Percentiles rank a stretch among this genome's conserved stretches.
Conservation (phyloP, 2,113 vertebrate genomes). For the Electrona antarctica region DNA sequence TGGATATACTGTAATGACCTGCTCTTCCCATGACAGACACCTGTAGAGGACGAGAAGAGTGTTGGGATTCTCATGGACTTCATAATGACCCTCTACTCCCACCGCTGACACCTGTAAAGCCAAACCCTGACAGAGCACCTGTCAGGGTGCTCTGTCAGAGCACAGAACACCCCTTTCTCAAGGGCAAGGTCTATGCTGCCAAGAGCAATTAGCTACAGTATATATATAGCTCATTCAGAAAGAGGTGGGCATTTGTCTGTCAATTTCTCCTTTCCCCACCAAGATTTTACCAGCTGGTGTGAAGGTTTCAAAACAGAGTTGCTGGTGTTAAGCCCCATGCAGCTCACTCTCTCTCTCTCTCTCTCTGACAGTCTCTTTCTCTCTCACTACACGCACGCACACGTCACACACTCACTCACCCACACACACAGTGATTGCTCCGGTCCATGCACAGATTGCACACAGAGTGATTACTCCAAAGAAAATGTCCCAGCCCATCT, state of each 20-base stretch:
- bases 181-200: constrained; percentile 16
- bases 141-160: constrained; percentile 10
- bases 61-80: constrained; percentile 7
- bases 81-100: constrained; percentile 28
- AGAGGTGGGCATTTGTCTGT: background rate
- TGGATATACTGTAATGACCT: background rate
- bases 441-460: too few species aligned
- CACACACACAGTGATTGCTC: too few species aligned
- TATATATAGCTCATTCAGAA: background rate
- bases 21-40: background rate
- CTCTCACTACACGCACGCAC: too few species aligned
- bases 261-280: background rate
- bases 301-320: too few species aligned
- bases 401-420: too few species aligned
- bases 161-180: constrained; percentile 41
- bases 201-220: background rate
- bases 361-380: too few species aligned
- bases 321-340: too few species aligned
- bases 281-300: background rate
- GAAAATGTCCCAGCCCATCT: too few species aligned
- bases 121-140: constrained; percentile 9
- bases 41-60: background rate
- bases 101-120: constrained; percentile 44
- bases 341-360: too few species aligned
- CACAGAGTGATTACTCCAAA: too few species aligned